Conservation (phyloP, 2,113 vertebrate genomes). For the Plotosus lineatus region DNA sequence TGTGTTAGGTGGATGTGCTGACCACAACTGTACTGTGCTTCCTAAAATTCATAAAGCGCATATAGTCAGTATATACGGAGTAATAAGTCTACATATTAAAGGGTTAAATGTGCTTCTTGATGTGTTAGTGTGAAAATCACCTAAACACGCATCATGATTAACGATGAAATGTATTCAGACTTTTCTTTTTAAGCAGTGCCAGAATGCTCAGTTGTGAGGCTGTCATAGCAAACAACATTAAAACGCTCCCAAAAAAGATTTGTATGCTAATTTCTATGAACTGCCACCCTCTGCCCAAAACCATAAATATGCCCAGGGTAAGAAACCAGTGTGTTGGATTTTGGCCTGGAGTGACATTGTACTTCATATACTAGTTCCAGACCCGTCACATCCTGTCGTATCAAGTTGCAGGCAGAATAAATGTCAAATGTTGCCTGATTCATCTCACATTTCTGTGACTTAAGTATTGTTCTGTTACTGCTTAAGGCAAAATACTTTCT, state of each 20-base stretch:
- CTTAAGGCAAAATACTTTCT: slow-evolving; percentile 20
- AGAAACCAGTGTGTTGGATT: slow-evolving; percentile 18
- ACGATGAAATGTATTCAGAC: not conserved
- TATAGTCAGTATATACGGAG: no score
- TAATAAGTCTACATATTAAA: not conserved
- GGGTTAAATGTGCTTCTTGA: not conserved
- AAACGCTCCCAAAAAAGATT: slow-evolving; percentile 23
- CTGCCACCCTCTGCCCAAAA: slow-evolving; percentile 23
- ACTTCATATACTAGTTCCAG: slow-evolving; percentile 1
- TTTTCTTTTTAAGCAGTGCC: slow-evolving; percentile 4
- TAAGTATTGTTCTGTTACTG: not conserved
- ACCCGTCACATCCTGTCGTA: slow-evolving; percentile 19
- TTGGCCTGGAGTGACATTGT: slow-evolving; percentile 10
- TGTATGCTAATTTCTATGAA: slow-evolving; percentile 26
- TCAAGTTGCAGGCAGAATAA: not conserved
- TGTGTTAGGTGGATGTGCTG: no score
- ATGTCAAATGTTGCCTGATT: slow-evolving; percentile 9
- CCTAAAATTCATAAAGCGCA: no score
- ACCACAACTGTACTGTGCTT: no score
- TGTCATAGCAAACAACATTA: slow-evolving; percentile 1
- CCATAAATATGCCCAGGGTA: slow-evolving; percentile 23
- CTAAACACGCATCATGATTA: not conserved
- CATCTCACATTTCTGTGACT: slow-evolving; percentile 8
- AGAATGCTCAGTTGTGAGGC: slow-evolving; percentile 8
- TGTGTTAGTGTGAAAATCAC: not conserved